Conservation (phyloP, 2,888 invertebrate genomes). For the Callimorpha dominula region DNA sequence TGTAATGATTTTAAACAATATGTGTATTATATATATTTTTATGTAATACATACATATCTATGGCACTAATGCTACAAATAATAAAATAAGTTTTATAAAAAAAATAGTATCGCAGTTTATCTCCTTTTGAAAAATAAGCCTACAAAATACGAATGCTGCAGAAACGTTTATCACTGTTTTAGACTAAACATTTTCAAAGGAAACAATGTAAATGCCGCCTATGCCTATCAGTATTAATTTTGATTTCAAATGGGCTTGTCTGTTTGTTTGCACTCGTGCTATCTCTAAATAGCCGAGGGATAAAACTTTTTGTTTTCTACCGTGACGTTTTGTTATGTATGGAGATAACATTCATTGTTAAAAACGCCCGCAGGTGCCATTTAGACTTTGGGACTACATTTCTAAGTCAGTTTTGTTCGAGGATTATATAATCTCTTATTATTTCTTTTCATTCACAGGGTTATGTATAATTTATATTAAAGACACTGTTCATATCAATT, state of each 20-base stretch:
- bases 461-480: background rate
- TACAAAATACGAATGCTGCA: background rate
- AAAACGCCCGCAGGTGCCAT: constrained; percentile 16
- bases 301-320: constrained; percentile 54
- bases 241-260: constrained; percentile 16
- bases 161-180: constrained; percentile 8
- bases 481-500: background rate
- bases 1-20: too few species aligned
- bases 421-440: background rate
- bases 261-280: constrained; percentile 48
- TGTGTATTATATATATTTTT: too few species aligned
- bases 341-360: constrained; percentile 44
- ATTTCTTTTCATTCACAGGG: background rate
- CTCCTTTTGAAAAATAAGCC: background rate
- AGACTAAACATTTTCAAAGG: constrained; percentile 21
- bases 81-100: too few species aligned
- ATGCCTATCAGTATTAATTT: constrained; percentile 32
- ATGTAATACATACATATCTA: too few species aligned
- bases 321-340: constrained; percentile 25
- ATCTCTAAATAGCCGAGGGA: constrained; percentile 58
- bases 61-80: too few species aligned
- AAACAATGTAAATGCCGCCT: constrained; percentile 18
- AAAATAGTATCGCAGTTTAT: background rate
- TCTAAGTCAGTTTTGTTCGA: background rate
- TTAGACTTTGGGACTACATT: background rate